Base-by-base conservation (phyloP, 2,113 vertebrate species). In the Saguinus imperator region DNA sequence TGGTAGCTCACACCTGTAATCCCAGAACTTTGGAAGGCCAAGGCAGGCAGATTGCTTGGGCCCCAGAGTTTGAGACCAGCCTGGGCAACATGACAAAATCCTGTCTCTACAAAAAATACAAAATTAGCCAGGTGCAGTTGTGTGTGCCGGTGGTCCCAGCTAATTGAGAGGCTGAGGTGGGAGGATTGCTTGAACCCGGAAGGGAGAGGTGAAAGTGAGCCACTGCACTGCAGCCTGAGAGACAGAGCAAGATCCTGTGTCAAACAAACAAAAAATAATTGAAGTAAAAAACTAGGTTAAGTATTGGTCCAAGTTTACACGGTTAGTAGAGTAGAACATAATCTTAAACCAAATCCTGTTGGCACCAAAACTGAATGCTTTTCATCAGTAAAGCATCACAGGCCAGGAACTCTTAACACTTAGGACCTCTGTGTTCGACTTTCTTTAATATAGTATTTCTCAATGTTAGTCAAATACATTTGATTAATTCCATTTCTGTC, bases 331-430 rank as follows among this genome's bases (percentile, higher is more conserved):
- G 64, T 43, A 58, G 13, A 50, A n/a, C 35, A 48, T 43, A 82
- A 94, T 82, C 66, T 92, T 94, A 89, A 94, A 64, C 8, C 35
- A 87, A 87, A 27, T 90, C 58, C 75, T 81, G 13, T 27, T 18
- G 81, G 37, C 66, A 95, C 27, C 87, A 50, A 58, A 66, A 80
- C 61, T 37, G n/a, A 90, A 80, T 4, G 21, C 8, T 83, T 82
- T 89, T 89, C n/a, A 79, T 87, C 43, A 94, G 73, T 8, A 79
- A 96, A 95, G 27, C 25, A 89, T 12, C 68, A 82, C 23, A 94
- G 52, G 58, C 68, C 55, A 94, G 17, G 8, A 70, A 58, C 17
- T 68, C 14, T 70, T 76, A 57, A 23, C 58, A 72, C 5, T 52
- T 80, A 58, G 1, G 55, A 32, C 45, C 37, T 50, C 70, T 68